Evolutionary conservation across 2,797 vertebrate genomes (phyloP).

Genomic region (Sciaenops ocellatus): DNA sequence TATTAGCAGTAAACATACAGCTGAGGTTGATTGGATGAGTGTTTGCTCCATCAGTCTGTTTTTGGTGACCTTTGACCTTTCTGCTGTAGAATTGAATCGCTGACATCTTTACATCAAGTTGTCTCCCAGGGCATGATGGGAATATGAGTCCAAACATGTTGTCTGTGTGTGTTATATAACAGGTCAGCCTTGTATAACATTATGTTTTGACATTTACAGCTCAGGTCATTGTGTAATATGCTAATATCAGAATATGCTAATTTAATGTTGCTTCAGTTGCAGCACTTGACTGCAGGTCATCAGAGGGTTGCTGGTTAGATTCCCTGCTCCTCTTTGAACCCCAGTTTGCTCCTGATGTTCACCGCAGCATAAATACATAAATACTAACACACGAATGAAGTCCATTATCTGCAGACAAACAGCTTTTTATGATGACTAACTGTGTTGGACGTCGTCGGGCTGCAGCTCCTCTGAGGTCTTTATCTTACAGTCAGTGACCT

Average conservation of each 20-base stretch:
- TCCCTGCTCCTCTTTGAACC: no score
- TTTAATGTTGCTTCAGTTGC: background rate
- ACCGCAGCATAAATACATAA: no score
- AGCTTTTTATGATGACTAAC: no score
- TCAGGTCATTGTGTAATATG: slow-evolving; percentile 33
- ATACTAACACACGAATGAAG: no score
- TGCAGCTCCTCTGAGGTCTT: slow-evolving; percentile 14
- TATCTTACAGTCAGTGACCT: slow-evolving; percentile 24
- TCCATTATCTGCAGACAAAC: no score
- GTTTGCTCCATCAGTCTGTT: background rate
- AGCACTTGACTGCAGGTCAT: no score
- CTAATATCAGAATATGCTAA: slow-evolving; percentile 22
- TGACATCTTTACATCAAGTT: background rate
- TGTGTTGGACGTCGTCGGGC: background rate
- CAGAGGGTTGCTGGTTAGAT: no score
- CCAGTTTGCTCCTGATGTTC: no score
- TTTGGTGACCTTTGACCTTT: slow-evolving; percentile 25
- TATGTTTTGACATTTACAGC: slow-evolving; percentile 50
- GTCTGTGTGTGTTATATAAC: slow-evolving; percentile 38
- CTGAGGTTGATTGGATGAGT: no score
- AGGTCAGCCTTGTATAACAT: slow-evolving; percentile 42
- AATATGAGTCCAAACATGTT: background rate
- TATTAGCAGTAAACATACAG: no score
- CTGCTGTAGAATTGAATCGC: background rate
- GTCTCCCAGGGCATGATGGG: slow-evolving; percentile 22